These are phyloP conservation scores for Copidosoma floridanum DNA, from an alignment of 1,140 invertebrate genomes.

Conservation along the genomic window DNA sequence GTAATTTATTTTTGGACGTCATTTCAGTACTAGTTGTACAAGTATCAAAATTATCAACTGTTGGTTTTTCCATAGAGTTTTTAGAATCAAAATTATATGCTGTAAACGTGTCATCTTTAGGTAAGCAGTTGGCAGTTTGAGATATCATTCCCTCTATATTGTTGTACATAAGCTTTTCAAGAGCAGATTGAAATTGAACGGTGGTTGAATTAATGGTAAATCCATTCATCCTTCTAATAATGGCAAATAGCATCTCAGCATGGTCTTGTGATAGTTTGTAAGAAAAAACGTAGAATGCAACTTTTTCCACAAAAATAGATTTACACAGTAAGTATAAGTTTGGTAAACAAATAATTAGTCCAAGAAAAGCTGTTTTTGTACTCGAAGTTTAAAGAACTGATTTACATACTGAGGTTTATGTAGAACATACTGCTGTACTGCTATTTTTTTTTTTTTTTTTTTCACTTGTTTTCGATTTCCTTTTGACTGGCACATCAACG, in stretches of 20 bases:
- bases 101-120: not conserved
- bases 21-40: not conserved
- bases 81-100: not conserved
- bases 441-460: not conserved
- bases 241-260: constrained; percentile 45
- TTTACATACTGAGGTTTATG: not conserved
- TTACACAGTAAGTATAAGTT: constrained; percentile 34
- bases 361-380: constrained; percentile 32
- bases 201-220: not conserved
- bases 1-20: too few species aligned
- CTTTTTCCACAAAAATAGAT: constrained; percentile 3
- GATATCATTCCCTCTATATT: not conserved
- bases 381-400: not conserved
- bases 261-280: not conserved
- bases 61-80: not conserved
- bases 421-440: not conserved
- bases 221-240: not conserved
- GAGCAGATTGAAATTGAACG: not conserved
- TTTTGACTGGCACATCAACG: constrained; percentile 3
- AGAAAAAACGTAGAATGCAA: not conserved
- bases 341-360: constrained; percentile 33
- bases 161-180: not conserved
- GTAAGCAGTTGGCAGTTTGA: not conserved
- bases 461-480: constrained; percentile 10
- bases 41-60: not conserved